These are phyloP conservation scores for Diploscapter pachys DNA, from an alignment of 1,140 invertebrate species.

Conservation along the genomic window DNA sequence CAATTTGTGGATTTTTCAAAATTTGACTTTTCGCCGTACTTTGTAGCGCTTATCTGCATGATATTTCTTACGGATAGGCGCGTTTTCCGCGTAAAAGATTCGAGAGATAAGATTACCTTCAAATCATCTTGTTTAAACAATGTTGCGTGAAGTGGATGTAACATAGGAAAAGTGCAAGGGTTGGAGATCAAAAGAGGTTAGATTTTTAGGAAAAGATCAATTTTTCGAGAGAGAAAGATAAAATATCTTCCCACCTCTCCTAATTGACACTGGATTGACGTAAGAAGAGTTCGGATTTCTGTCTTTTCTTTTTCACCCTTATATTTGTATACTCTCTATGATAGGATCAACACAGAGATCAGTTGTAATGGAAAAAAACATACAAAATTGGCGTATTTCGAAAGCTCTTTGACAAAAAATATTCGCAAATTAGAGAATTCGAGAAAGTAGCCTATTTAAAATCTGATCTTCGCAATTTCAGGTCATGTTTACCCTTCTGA, in stretches of 20 bases:
- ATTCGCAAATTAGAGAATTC: neutral
- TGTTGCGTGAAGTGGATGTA: constrained; percentile 4
- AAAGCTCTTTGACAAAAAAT: neutral
- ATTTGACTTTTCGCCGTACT: constrained; percentile 3
- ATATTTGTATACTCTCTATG: too few species aligned
- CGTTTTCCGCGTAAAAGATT: neutral
- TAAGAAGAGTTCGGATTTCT: too few species aligned
- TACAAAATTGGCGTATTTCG: neutral
- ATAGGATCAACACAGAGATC: neutral
- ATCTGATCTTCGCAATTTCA: constrained; percentile 6
- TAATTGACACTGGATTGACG: too few species aligned
- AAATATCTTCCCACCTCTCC: too few species aligned
- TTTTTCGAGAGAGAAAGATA: too few species aligned
- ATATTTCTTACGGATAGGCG: neutral
- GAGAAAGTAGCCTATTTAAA: neutral
- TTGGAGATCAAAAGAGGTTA: neutral
- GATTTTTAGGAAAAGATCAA: too few species aligned
- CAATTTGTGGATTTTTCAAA: constrained; percentile 16
- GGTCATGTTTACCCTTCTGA: constrained; percentile 41
- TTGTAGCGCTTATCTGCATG: neutral
- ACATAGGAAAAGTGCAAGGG: neutral
- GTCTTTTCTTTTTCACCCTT: too few species aligned
- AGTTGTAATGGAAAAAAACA: neutral
- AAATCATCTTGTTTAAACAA: too few species aligned
- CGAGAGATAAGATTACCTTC: neutral